Conservation (phyloP, 2,888 invertebrate species). For the Pyralis farinalis region DNA sequence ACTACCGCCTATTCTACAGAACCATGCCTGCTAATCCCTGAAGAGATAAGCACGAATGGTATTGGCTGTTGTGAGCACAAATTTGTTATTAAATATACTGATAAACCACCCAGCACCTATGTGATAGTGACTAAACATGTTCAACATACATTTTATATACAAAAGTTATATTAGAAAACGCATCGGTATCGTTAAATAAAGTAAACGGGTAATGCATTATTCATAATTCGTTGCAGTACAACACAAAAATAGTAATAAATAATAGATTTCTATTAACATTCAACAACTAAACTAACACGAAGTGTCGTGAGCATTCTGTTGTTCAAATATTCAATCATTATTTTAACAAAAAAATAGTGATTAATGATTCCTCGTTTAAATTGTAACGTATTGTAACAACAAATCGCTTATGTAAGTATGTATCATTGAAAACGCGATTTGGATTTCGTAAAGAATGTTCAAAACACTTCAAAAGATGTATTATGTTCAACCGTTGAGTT, state of each 20-base stretch:
- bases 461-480: slow-evolving; percentile 20
- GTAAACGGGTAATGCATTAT: slow-evolving; percentile 39
- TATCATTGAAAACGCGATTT: too few species aligned
- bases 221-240: slow-evolving; percentile 67
- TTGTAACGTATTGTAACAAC: not conserved
- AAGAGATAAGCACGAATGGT: too few species aligned
- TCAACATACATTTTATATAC: slow-evolving; percentile 48
- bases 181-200: slow-evolving; percentile 30
- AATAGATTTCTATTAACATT: slow-evolving; percentile 70
- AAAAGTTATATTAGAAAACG: slow-evolving; percentile 23
- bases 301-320: slow-evolving; percentile 32
- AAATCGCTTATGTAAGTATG: too few species aligned
- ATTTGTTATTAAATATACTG: too few species aligned
- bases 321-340: slow-evolving; percentile 16
- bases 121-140: slow-evolving; percentile 37
- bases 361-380: slow-evolving; percentile 15
- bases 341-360: slow-evolving; percentile 22
- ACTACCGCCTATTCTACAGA: too few species aligned
- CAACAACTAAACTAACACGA: slow-evolving; percentile 64
- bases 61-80: too few species aligned
- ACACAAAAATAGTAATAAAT: slow-evolving; percentile 65
- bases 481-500: slow-evolving; percentile 15
- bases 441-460: slow-evolving; percentile 18
- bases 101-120: slow-evolving; percentile 22
- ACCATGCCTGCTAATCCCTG: too few species aligned